phyloP scores from a whole-genome alignment of 1,140 invertebrate genomes.

The Tigriopus japonicus region DNA sequence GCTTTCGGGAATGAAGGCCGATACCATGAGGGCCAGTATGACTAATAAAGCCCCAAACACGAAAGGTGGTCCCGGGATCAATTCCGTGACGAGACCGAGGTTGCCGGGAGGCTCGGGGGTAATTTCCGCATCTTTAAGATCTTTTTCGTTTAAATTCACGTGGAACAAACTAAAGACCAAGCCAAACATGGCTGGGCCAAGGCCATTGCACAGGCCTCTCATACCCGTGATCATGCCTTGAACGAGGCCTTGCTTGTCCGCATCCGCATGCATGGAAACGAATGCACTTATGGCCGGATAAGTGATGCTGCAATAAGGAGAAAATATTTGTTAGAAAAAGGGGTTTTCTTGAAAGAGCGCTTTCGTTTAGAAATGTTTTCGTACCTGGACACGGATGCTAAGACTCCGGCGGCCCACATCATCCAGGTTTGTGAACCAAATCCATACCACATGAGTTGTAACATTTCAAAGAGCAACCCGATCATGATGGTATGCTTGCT shows the following conservation, averaged over 20 bases:
- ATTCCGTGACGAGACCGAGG: slow-evolving; percentile 24
- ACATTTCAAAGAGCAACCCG: slow-evolving; percentile 84
- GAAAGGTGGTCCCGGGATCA: slow-evolving; percentile 98
- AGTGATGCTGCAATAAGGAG: slow-evolving; percentile 55
- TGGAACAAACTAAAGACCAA: slow-evolving; percentile 97
- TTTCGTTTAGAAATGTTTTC: too few species aligned
- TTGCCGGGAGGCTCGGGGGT: background rate
- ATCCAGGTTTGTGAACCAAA: slow-evolving; percentile 37
- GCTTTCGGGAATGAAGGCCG: slow-evolving; percentile 65
- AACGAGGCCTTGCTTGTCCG: slow-evolving; percentile 88
- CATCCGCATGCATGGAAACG: slow-evolving; percentile 86
- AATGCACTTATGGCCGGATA: slow-evolving; percentile 99
- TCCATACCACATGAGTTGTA: slow-evolving; percentile 36
- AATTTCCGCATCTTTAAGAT: background rate
- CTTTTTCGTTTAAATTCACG: slow-evolving; percentile 71
- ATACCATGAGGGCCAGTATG: slow-evolving; percentile 77
- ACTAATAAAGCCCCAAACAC: slow-evolving; percentile 93
- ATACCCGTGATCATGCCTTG: slow-evolving; percentile 97
- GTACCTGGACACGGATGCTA: slow-evolving; percentile 62
- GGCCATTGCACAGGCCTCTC: slow-evolving; percentile 73
- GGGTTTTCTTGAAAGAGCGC: too few species aligned
- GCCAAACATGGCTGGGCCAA: slow-evolving; percentile 89
- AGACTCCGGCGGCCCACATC: slow-evolving; percentile 94
- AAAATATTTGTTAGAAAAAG: too few species aligned
- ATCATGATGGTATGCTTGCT: slow-evolving; percentile 94